phyloP scores from a whole-genome alignment of 2,888 invertebrate genomes.

The Alviniconcha strummeri region DNA sequence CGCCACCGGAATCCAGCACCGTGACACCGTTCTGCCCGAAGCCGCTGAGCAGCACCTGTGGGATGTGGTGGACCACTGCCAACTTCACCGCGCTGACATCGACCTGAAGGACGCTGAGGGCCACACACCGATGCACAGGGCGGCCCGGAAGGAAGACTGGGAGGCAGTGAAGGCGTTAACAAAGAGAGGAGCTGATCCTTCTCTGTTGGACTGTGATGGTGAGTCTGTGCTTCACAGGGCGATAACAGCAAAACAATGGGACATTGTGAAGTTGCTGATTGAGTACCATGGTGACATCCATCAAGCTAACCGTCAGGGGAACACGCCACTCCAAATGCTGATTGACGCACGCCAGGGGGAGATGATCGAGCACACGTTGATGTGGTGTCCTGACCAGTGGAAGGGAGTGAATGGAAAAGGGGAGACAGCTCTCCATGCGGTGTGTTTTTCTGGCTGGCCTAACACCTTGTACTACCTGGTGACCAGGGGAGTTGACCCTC shows the following conservation, averaged over 20 bases:
- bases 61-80: slow-evolving; percentile 20
- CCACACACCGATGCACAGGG: not conserved
- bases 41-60: slow-evolving; percentile 17
- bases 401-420: not conserved
- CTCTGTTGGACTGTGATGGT: not conserved
- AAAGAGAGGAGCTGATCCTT: not conserved
- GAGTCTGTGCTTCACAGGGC: not conserved
- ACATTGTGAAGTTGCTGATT: not conserved
- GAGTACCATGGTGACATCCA: not conserved
- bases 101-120: slow-evolving; percentile 4
- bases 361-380: not conserved
- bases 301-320: not conserved
- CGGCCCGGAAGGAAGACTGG: not conserved
- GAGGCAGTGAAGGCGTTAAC: not conserved
- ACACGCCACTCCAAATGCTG: not conserved
- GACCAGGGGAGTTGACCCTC: not conserved
- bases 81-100: slow-evolving; percentile 7
- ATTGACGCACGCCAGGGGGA: not conserved
- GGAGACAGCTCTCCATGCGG: slow-evolving; percentile 8
- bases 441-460: not conserved
- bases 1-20: not conserved
- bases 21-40: slow-evolving; percentile 9
- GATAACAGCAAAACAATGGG: not conserved
- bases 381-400: not conserved
- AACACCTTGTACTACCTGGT: not conserved